A percentile compares a stretch with the other conserved stretches of the same genome.
phyloP scores from a whole-genome alignment of 2,113 vertebrate genomes.

The Gallinago media region DNA sequence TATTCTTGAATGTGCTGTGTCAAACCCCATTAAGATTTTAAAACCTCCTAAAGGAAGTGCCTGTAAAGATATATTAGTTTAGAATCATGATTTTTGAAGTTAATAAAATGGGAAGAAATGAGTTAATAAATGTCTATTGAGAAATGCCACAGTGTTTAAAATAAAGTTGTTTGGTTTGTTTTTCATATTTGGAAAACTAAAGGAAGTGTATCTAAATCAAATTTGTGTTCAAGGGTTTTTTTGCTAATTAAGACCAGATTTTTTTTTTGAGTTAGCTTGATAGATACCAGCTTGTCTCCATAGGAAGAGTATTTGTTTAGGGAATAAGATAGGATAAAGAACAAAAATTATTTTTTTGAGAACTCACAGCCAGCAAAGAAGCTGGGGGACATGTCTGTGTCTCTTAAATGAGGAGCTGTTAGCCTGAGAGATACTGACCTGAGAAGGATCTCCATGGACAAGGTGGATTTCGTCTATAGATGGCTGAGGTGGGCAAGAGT shows the following conservation, averaged over 20 bases:
- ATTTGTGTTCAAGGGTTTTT: background rate
- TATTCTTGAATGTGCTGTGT: constrained; percentile 39
- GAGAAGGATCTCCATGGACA: background rate
- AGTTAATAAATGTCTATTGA: background rate
- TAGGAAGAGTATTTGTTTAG: background rate
- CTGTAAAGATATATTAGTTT: background rate
- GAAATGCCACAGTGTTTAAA: background rate
- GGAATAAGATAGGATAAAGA: background rate
- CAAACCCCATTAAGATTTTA: constrained; percentile 45
- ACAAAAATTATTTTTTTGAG: background rate
- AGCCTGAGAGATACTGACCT: background rate
- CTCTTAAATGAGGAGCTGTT: background rate
- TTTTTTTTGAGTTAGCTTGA: background rate
- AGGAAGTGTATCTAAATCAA: background rate
- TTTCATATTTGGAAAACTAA: background rate
- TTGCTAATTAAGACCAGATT: background rate
- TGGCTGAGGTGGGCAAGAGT: background rate
- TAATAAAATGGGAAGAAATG: background rate
- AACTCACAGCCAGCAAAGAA: background rate
- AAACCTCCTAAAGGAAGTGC: background rate
- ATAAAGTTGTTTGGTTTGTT: background rate
- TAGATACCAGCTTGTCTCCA: background rate
- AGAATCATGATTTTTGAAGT: background rate
- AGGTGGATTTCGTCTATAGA: background rate
- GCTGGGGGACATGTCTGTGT: background rate